Evolutionary conservation across 2,888 invertebrate species (phyloP).

Genomic region (Scelioninae gen. 1): DNA sequence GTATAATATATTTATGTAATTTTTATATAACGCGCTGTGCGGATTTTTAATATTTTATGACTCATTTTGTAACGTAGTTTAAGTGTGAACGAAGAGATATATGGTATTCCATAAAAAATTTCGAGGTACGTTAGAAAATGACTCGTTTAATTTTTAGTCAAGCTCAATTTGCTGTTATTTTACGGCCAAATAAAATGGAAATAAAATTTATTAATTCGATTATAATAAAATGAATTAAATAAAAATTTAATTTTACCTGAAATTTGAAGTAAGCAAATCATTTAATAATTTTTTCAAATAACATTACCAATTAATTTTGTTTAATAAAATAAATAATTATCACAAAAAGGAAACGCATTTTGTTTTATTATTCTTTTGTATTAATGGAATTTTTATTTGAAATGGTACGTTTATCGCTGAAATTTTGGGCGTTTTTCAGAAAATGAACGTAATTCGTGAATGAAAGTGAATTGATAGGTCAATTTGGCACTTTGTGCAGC

Average conservation of each 20-base stretch:
- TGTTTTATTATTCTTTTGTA: too few relatives aligned
- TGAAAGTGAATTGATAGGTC: conserved; percentile 51
- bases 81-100: neutral
- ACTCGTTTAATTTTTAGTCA: neutral
- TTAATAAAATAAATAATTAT: too few relatives aligned
- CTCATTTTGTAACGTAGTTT: neutral
- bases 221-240: too few relatives aligned
- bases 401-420: neutral
- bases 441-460: conserved; percentile 17
- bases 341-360: too few relatives aligned
- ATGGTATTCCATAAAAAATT: neutral
- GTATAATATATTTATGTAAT: conserved; percentile 6
- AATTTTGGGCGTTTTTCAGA: too few relatives aligned
- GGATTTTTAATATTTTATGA: neutral
- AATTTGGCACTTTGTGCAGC: conserved; percentile 37
- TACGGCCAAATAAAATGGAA: too few relatives aligned
- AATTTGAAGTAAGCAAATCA: too few relatives aligned
- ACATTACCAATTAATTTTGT: too few relatives aligned
- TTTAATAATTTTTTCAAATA: too few relatives aligned
- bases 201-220: neutral
- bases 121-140: neutral
- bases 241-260: too few relatives aligned
- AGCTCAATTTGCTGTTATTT: neutral
- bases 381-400: too few relatives aligned
- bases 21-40: conserved; percentile 20